phyloP scores from a whole-genome alignment of 2,888 invertebrate genomes.

The Meliscaeva auricollis region DNA sequence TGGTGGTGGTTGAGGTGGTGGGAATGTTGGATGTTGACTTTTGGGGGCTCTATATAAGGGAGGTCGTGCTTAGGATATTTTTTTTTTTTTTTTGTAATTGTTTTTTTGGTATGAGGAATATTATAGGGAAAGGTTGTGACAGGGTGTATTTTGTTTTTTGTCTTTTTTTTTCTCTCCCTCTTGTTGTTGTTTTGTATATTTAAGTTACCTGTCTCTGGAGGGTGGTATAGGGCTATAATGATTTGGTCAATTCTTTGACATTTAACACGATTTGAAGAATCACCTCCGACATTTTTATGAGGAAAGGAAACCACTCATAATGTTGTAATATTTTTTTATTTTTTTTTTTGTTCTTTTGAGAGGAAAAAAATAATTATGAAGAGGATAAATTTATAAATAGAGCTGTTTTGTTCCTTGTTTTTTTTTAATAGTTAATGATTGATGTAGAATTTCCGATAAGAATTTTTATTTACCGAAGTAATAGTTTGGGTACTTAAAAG shows the following conservation, averaged over 20 bases:
- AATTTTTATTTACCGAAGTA: no score
- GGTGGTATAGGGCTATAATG: slow-evolving; percentile 41
- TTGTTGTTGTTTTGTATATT: slow-evolving; percentile 9
- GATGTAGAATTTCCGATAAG: not conserved
- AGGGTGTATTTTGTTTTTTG: slow-evolving; percentile 1
- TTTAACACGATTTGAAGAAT: slow-evolving; percentile 33
- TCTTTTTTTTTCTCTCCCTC: not conserved
- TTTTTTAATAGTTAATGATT: not conserved
- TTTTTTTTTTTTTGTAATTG: slow-evolving; percentile 59
- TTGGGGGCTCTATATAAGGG: slow-evolving; percentile 21
- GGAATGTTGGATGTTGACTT: slow-evolving; percentile 32
- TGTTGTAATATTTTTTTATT: slow-evolving; percentile 11
- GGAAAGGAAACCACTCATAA: slow-evolving; percentile 20
- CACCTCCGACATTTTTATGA: slow-evolving; percentile 29
- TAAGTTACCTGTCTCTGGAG: slow-evolving; percentile 49
- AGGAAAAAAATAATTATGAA: slow-evolving; percentile 1
- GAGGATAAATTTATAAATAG: not conserved
- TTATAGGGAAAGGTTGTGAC: not conserved
- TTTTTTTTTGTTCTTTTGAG: not conserved
- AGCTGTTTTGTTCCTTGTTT: not conserved
- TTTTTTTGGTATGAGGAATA: slow-evolving; percentile 49
- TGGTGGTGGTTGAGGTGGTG: slow-evolving; percentile 23
- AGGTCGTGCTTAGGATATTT: slow-evolving; percentile 43
- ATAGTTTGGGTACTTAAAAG: no score
- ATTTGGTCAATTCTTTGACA: slow-evolving; percentile 56